A percentile compares a stretch with the other conserved stretches of the same genome.
Evolutionary conservation across 1,140 invertebrate species (phyloP).

Genomic region (Listronotus oregonensis): DNA sequence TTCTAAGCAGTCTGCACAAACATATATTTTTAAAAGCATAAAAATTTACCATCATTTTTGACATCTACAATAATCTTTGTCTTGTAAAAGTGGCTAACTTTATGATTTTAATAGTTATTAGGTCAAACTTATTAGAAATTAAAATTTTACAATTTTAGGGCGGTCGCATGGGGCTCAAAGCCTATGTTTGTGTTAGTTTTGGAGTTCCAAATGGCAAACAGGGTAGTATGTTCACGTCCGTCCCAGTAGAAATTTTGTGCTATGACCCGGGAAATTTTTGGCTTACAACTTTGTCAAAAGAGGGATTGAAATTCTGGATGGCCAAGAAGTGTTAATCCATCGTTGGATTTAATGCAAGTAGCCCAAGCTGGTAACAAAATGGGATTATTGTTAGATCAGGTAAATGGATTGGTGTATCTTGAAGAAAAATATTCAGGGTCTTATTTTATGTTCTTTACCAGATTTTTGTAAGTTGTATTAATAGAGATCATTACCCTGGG

Average conservation of each 20-base stretch:
- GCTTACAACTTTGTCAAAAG: conserved; percentile 77
- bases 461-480: no score
- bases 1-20: no score
- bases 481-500: no score
- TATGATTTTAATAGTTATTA: no score
- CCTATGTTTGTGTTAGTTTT: conserved; percentile 75
- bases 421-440: no score
- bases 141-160: conserved; percentile 47
- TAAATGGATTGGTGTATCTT: no score
- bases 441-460: no score
- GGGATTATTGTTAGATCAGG: conserved; percentile 73
- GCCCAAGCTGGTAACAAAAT: conserved; percentile 79
- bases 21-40: no score
- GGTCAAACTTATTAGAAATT: no score
- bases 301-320: conserved; percentile 65
- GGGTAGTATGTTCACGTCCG: conserved; percentile 95
- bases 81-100: no score
- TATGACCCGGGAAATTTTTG: conserved; percentile 91
- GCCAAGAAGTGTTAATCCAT: conserved; percentile 73
- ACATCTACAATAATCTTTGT: no score
- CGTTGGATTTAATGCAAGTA: conserved; percentile 80
- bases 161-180: conserved; percentile 85
- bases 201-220: conserved; percentile 73
- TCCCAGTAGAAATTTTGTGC: conserved; percentile 80
- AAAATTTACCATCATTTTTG: no score